Percentiles rank a stretch among this genome's conserved stretches.
Evolutionary conservation across 1,140 invertebrate genomes (phyloP).

Genomic region (Drosophila albomicans): DNA sequence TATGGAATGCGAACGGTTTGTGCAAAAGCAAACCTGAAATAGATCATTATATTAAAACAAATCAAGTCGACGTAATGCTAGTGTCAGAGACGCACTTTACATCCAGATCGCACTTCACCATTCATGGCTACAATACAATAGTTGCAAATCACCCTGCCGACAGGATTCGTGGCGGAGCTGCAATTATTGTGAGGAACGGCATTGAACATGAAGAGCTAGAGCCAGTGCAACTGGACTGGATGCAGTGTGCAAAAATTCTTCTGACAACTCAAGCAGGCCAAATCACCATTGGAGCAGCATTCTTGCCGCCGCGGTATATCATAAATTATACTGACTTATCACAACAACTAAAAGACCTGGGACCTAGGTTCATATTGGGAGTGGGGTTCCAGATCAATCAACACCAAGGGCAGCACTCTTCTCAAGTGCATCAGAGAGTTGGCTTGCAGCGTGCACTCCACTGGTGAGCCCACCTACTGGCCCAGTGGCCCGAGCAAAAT

Average conservation of each 20-base stretch:
- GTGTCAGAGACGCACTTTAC: not conserved
- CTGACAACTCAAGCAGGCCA: not conserved
- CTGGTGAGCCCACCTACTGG: slow-evolving; percentile 9
- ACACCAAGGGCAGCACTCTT: not conserved
- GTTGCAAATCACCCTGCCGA: not conserved
- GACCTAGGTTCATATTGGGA: not conserved
- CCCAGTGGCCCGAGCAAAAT: not conserved
- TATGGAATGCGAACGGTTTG: too few relatives aligned
- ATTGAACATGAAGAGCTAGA: slow-evolving; percentile 7
- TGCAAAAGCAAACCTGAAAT: too few relatives aligned
- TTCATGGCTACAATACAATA: not conserved
- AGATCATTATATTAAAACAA: too few relatives aligned
- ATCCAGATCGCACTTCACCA: not conserved
- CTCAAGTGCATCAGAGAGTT: not conserved
- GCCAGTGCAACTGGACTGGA: slow-evolving; percentile 9
- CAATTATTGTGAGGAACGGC: slow-evolving; percentile 1
- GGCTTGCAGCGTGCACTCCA: not conserved
- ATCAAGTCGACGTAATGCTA: too few relatives aligned
- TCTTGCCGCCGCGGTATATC: not conserved
- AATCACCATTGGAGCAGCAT: not conserved
- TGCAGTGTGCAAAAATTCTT: not conserved
- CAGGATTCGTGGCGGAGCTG: slow-evolving; percentile 7
- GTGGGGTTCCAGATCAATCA: slow-evolving; percentile 4
- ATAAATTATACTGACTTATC: not conserved
- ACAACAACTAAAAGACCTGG: not conserved